phyloP scores from a whole-genome alignment of 2,888 invertebrate species.

The Synergus itoensis region DNA sequence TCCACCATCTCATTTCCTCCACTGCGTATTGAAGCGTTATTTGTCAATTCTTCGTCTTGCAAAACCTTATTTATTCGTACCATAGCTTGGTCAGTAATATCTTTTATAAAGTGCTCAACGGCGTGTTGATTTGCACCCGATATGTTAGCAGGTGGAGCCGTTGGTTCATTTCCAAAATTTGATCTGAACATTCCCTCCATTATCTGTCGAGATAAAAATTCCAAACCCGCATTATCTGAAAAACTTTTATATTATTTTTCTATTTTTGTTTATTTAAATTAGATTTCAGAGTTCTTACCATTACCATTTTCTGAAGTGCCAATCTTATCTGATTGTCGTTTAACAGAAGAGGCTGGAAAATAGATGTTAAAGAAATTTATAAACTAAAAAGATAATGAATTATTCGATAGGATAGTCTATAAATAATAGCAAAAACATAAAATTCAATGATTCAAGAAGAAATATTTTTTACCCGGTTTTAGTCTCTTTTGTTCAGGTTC shows the following conservation, averaged over 20 bases:
- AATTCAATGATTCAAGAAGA: not conserved
- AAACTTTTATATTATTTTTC: not conserved
- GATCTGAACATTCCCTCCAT: not conserved
- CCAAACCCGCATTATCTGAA: not conserved
- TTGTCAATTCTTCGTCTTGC: not conserved
- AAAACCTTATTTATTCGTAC: not conserved
- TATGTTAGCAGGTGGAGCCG: not conserved
- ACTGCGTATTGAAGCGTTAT: not conserved
- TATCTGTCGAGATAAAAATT: not conserved
- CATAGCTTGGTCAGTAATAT: not conserved
- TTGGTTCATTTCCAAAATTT: not conserved
- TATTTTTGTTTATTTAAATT: not conserved
- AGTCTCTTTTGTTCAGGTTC: not conserved
- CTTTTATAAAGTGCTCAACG: conserved; percentile 13
- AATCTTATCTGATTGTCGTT: not conserved
- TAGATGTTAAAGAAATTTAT: not conserved
- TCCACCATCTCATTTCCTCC: not conserved
- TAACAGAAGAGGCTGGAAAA: not conserved
- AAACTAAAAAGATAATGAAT: not conserved
- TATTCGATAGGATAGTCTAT: no score
- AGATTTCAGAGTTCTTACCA: not conserved
- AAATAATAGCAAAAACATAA: no score
- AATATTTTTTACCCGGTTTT: not conserved
- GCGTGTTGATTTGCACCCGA: not conserved
- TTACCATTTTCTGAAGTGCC: not conserved